Base-by-base conservation (phyloP, 2,888 invertebrate genomes). In the Phasia obesa region DNA sequence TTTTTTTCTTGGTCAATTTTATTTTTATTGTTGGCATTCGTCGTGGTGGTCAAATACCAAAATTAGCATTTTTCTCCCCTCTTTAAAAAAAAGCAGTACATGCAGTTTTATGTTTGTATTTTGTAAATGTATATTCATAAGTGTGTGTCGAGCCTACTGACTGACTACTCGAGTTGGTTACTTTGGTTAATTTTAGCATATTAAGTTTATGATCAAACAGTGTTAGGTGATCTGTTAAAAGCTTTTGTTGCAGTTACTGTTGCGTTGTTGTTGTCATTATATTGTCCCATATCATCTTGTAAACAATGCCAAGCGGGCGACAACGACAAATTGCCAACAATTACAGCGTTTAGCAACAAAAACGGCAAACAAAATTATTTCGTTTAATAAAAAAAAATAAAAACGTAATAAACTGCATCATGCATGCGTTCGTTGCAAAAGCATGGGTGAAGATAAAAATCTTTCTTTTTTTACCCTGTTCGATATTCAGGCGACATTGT, bases 31-130 rank as follows among this genome's bases (percentile, higher is more conserved):
- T 81, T 82, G 69, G 21, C 62, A 78, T 75, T 89, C 87, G 88
- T 88, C 89, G 89, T 88, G 90, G 90, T 89, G 89, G 90, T 88
- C 89, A 90, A 89, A 88, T 87, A 89, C 87, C 89, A 88, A 88
- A 70, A 90, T 89, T 89, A 88, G 88, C 89, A 90, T 89, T 88
- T 89, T 87, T 88, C 78, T 71, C 38, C 84, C 82, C 85, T 84
- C 85, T 62, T 69, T 62, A 53, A 59, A 53, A 59, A 49, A 21
- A n/a, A n/a, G n/a, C n/a, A 59, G 9, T 65, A 47, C 67, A 59
- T 19, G 53, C 67, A 35, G 42, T 70, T 69, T 47, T 47, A n/a
- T 31, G 38, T 38, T 47, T 44, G 35, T 17, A 19, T 53, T 57
- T 21, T 65, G 38, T 13, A 31, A 59, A 57, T 49, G 42, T 25